Conservation (phyloP, 1,140 invertebrate genomes). For the Stegodyphus dumicola region DNA sequence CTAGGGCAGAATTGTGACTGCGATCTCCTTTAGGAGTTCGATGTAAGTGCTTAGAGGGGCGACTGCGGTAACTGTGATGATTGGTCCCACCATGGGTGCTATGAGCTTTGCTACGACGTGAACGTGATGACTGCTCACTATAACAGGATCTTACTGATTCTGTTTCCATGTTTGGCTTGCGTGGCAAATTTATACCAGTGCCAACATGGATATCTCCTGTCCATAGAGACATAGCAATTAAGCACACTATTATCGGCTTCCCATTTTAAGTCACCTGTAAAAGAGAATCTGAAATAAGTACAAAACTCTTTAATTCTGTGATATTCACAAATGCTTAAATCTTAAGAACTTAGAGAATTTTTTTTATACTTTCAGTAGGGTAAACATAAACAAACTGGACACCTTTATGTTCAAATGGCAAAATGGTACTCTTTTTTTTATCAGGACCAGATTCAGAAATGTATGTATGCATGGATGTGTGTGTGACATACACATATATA, state of each 20-base stretch:
- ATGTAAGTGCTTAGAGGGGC: slow-evolving; percentile 56
- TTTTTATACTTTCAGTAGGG: too few species aligned
- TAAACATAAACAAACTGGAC: too few species aligned
- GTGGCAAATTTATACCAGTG: slow-evolving; percentile 55
- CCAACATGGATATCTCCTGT: slow-evolving; percentile 59
- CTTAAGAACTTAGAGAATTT: too few species aligned
- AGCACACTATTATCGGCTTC: neutral
- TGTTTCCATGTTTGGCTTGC: slow-evolving; percentile 62
- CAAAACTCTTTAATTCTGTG: neutral
- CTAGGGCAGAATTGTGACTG: slow-evolving; percentile 63
- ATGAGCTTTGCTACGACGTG: slow-evolving; percentile 58
- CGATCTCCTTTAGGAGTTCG: slow-evolving; percentile 64
- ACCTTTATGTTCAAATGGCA: too few species aligned
- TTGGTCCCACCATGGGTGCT: slow-evolving; percentile 47
- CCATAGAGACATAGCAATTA: slow-evolving; percentile 56
- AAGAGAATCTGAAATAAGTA: neutral
- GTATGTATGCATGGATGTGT: too few species aligned
- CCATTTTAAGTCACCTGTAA: slow-evolving; percentile 17
- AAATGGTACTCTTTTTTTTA: too few species aligned
- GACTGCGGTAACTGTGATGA: slow-evolving; percentile 52
- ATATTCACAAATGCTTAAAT: too few species aligned
- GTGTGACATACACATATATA: too few species aligned
- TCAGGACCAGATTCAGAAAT: too few species aligned
- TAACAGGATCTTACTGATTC: slow-evolving; percentile 63
- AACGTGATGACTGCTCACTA: slow-evolving; percentile 62